Percentiles rank a stretch among this genome's conserved stretches.
Evolutionary conservation across 2,113 vertebrate species (phyloP).

Genomic region (Misgurnus mizolepis): DNA sequence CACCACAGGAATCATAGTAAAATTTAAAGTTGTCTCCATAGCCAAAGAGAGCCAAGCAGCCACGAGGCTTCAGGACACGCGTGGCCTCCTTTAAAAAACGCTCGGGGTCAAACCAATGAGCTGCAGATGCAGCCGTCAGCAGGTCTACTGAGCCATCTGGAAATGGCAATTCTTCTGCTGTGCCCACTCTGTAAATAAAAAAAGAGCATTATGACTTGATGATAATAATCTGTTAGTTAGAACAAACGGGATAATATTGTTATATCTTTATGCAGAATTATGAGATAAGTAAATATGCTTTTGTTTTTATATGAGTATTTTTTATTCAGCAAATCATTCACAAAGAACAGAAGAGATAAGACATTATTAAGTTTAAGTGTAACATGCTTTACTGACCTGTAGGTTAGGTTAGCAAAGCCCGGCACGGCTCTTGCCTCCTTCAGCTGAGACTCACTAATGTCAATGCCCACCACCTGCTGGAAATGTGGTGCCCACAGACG

Average conservation of each 20-base stretch:
- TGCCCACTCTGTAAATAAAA: conserved; percentile 64
- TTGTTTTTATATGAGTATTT: neutral
- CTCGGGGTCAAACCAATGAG: conserved; percentile 77
- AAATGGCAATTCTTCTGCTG: conserved; percentile 77
- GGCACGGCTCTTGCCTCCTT: conserved; percentile 63
- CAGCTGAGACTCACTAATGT: conserved; percentile 71
- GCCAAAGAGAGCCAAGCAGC: conserved; percentile 77
- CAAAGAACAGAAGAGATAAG: neutral
- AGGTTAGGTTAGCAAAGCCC: conserved; percentile 70
- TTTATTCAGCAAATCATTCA: neutral
- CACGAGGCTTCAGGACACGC: conserved; percentile 73
- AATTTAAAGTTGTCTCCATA: conserved; percentile 59
- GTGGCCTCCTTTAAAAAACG: conserved; percentile 73
- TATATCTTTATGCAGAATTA: neutral
- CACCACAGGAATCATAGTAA: conserved; percentile 67
- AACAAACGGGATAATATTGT: neutral
- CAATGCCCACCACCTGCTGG: conserved; percentile 70
- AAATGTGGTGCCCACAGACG: conserved; percentile 67
- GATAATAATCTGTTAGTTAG: neutral
- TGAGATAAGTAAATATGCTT: neutral
- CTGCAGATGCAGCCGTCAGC: conserved; percentile 74
- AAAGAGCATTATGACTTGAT: conserved; percentile 1
- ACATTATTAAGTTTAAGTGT: neutral
- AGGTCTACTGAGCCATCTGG: conserved; percentile 76
- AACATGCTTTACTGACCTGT: conserved; percentile 67